phyloP scores from a whole-genome alignment of 2,113 vertebrate species.

The Mesoclemmys tuberculata region DNA sequence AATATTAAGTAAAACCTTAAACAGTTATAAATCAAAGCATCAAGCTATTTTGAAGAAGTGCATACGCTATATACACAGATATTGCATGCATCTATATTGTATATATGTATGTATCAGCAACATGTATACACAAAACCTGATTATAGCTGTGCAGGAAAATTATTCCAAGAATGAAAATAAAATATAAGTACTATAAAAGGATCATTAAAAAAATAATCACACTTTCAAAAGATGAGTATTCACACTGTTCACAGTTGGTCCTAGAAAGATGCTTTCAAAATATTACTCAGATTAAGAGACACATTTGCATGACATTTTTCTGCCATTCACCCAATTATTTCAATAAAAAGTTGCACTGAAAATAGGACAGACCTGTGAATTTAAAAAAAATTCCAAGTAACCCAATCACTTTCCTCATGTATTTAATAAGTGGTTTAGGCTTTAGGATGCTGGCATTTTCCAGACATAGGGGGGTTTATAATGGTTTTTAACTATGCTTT shows the following conservation, averaged over 20 bases:
- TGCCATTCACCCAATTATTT: conserved; percentile 16
- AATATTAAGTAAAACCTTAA: conserved; percentile 78
- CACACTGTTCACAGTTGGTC: neutral
- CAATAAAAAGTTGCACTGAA: neutral
- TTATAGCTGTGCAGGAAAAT: conserved; percentile 28
- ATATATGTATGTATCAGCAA: conserved; percentile 35
- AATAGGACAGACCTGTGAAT: neutral
- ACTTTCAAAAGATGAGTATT: conserved; percentile 23
- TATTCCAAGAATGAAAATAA: conserved; percentile 12
- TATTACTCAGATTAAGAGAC: neutral
- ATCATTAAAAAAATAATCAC: neutral
- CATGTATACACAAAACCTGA: neutral
- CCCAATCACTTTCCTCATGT: rapidly evolving
- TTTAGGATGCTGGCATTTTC: neutral
- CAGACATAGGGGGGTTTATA: neutral
- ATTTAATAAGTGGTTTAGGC: neutral
- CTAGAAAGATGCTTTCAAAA: conserved; percentile 14
- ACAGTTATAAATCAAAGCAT: conserved; percentile 71
- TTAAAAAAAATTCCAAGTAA: neutral
- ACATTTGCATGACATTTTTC: neutral
- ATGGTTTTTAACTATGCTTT: conserved; percentile 1
- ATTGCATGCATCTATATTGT: conserved; percentile 51
- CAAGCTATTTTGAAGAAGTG: conserved; percentile 62
- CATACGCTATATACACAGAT: conserved; percentile 28
- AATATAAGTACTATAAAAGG: conserved; percentile 20